These are phyloP conservation scores for Saturnia pavonia DNA, from an alignment of 2,888 invertebrate genomes.

Conservation along the genomic window DNA sequence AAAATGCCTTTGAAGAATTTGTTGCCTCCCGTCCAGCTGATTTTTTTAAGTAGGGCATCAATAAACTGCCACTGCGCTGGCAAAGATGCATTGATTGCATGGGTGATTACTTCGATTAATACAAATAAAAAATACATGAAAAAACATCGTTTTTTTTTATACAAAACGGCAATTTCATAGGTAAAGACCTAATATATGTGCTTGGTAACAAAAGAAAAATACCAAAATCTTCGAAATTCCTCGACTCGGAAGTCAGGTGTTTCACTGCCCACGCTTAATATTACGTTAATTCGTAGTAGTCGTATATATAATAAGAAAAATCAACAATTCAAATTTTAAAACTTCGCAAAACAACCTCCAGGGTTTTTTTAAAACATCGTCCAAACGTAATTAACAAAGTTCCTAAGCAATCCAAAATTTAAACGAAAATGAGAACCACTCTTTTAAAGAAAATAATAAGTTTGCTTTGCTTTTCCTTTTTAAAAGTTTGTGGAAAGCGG, in stretches of 20 bases:
- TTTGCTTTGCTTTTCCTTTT: conserved; percentile 1
- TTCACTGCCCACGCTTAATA: neutral
- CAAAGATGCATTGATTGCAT: too few relatives aligned
- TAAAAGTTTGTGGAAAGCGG: neutral
- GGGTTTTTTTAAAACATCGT: conserved; percentile 9
- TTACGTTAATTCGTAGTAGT: neutral
- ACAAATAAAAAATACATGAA: too few relatives aligned
- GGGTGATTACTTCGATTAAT: too few relatives aligned
- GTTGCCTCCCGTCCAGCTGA: too few relatives aligned
- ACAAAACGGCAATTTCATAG: too few relatives aligned
- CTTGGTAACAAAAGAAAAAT: neutral
- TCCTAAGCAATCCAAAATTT: conserved; percentile 6
- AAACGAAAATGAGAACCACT: conserved; percentile 10
- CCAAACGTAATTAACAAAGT: conserved; percentile 14
- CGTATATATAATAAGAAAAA: neutral
- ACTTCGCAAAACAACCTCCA: neutral
- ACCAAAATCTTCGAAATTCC: neutral
- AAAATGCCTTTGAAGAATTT: too few relatives aligned
- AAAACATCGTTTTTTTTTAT: too few relatives aligned
- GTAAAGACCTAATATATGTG: too few relatives aligned
- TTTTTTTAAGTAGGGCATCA: too few relatives aligned
- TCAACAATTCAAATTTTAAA: neutral
- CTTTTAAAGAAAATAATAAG: neutral
- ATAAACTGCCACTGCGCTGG: too few relatives aligned
- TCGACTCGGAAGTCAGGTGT: neutral